phyloP scores from a whole-genome alignment of 2,113 vertebrate species.

The Ovibos moschatus region DNA sequence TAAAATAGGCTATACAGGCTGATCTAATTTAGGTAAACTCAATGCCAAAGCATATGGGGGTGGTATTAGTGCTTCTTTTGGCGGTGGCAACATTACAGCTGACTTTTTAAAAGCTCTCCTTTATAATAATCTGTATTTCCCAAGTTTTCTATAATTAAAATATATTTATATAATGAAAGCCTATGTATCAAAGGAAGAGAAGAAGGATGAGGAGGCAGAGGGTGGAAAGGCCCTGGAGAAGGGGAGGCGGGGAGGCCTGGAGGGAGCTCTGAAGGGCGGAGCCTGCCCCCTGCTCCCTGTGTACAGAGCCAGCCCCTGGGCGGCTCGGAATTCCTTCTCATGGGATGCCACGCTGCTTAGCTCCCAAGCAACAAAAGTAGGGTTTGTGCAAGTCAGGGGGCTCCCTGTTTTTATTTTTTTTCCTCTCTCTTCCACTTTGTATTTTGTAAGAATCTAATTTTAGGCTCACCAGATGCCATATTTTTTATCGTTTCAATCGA shows the following conservation, averaged over 20 bases:
- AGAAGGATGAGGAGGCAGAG: background rate
- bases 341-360: background rate
- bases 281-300: background rate
- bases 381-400: conserved; percentile 38
- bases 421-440: conserved; percentile 45
- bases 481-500: conserved; percentile 61
- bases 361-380: conserved; percentile 12
- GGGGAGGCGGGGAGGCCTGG: accelerated
- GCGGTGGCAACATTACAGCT: background rate
- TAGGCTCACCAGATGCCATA: conserved; percentile 59
- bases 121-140: conserved; percentile 15
- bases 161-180: conserved; percentile 26
- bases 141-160: conserved; percentile 39
- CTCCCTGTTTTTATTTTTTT: conserved; percentile 50
- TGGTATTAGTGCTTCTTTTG: background rate
- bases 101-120: background rate
- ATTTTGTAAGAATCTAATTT: conserved; percentile 68
- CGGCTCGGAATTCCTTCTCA: background rate
- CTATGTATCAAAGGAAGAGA: background rate
- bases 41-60: background rate
- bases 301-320: accelerated
- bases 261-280: accelerated
- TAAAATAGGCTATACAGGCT: background rate
- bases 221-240: background rate
- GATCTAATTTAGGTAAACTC: background rate